Conservation (phyloP, 2,888 invertebrate genomes). For the Colostygia pectinataria region DNA sequence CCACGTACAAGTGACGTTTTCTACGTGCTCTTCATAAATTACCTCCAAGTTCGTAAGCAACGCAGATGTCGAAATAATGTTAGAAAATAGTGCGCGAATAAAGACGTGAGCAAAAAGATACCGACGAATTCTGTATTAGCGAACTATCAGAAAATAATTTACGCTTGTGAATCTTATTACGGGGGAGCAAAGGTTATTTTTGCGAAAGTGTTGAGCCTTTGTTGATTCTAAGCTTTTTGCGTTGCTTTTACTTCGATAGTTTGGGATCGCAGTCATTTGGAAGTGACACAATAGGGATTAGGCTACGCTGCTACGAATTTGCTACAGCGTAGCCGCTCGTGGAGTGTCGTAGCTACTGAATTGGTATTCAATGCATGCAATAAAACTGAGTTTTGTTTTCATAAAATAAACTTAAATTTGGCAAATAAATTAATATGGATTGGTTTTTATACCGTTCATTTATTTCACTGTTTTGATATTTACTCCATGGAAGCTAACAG, state of each 20-base stretch:
- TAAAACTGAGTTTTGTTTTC: background rate
- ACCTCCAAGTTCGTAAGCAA: constrained; percentile 32
- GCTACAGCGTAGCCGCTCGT: constrained; percentile 28
- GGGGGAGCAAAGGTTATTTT: constrained; percentile 12
- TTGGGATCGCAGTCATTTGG: constrained; percentile 35
- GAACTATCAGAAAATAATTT: constrained; percentile 3
- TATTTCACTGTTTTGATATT: too few species aligned
- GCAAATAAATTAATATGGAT: too few species aligned
- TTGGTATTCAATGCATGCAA: background rate
- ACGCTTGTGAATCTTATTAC: constrained; percentile 21
- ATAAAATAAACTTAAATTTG: background rate
- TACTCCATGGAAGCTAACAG: too few species aligned
- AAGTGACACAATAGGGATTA: constrained; percentile 35
- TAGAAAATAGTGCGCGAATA: constrained; percentile 29
- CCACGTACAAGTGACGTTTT: constrained; percentile 42
- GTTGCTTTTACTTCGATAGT: constrained; percentile 34
- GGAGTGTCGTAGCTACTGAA: constrained; percentile 5
- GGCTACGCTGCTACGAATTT: constrained; percentile 23
- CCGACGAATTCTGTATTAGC: constrained; percentile 19
- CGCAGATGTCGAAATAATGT: constrained; percentile 37
- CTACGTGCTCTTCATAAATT: constrained; percentile 46
- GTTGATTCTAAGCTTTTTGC: constrained; percentile 32
- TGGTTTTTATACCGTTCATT: too few species aligned
- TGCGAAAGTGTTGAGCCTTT: constrained; percentile 14
- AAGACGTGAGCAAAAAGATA: constrained; percentile 32